phyloP scores from a whole-genome alignment of 2,113 vertebrate genomes.

The Chunga burmeisteri region DNA sequence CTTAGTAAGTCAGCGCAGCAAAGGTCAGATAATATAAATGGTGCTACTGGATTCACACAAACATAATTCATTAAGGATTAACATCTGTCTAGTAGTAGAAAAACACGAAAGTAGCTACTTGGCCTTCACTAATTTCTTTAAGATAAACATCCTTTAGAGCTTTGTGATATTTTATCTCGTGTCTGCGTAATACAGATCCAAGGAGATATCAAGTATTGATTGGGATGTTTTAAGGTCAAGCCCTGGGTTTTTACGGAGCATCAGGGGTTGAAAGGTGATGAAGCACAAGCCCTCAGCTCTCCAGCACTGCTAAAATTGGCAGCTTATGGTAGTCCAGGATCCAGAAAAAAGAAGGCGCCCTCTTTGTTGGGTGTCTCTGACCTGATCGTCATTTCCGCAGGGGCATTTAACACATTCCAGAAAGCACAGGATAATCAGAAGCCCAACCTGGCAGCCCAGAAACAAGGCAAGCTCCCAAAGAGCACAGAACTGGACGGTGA shows the following conservation, averaged over 20 bases:
- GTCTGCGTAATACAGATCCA: neutral
- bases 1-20: neutral
- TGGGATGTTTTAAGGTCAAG: neutral
- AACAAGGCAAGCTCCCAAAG: neutral
- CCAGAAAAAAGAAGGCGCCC: neutral
- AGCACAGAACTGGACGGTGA: accelerated
- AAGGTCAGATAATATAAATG: neutral
- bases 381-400: neutral
- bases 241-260: neutral
- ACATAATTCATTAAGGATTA: neutral
- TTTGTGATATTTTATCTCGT: neutral
- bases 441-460: neutral
- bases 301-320: neutral
- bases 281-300: neutral
- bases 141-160: neutral
- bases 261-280: neutral
- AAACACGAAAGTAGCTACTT: neutral
- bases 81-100: neutral
- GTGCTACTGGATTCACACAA: neutral
- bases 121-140: neutral
- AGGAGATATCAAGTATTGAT: neutral
- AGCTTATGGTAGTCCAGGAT: neutral
- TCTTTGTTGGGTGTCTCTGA: neutral
- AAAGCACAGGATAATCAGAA: neutral
- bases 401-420: neutral